These are phyloP conservation scores for Dioctria linearis DNA, from an alignment of 2,888 invertebrate genomes.

Conservation along the genomic window DNA sequence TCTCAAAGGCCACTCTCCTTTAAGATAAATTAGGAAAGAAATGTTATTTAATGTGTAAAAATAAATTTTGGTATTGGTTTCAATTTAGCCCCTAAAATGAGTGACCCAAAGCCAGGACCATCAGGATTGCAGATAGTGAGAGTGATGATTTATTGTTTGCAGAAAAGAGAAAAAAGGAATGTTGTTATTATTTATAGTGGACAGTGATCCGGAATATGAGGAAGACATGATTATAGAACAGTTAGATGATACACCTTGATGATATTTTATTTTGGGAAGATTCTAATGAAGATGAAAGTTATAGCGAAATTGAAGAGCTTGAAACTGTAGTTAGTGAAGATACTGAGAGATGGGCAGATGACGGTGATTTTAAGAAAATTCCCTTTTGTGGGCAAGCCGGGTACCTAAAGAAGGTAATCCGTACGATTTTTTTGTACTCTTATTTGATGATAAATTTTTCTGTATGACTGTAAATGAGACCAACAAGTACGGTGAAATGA, in stretches of 20 bases:
- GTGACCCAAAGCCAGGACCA: no score
- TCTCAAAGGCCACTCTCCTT: no score
- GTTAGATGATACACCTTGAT: neutral
- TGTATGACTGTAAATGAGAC: conserved; percentile 14
- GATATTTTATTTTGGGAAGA: neutral
- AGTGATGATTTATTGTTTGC: conserved; percentile 8
- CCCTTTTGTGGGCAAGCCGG: neutral
- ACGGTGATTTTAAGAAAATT: conserved; percentile 18
- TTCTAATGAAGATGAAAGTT: conserved; percentile 5
- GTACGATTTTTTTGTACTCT: conserved; percentile 17
- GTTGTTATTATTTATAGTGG: neutral
- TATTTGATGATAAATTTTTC: conserved; percentile 15
- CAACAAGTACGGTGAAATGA: conserved; percentile 15
- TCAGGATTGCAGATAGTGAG: neutral
- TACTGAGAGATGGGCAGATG: conserved; percentile 1
- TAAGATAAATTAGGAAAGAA: no score
- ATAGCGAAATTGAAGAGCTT: conserved; percentile 20
- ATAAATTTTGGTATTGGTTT: no score
- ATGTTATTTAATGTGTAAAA: no score
- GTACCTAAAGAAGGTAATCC: neutral
- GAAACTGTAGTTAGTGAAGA: conserved; percentile 28
- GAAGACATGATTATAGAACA: conserved; percentile 1
- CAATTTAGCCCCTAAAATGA: no score
- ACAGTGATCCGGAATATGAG: neutral
- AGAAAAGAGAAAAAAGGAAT: neutral